phyloP scores from a whole-genome alignment of 2,113 vertebrate genomes.

The Pedetes capensis region DNA sequence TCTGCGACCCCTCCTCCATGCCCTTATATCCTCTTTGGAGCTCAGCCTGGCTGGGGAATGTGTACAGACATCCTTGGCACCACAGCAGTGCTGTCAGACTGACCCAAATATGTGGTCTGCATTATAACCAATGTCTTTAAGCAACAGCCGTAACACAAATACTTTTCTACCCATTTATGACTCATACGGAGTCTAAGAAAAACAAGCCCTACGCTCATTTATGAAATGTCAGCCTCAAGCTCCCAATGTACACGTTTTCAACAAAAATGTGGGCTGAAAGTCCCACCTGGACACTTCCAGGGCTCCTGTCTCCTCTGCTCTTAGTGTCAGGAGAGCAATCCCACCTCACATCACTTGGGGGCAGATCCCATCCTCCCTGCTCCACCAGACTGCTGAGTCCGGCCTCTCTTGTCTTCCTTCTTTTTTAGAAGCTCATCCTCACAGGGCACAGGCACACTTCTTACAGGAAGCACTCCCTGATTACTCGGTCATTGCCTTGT shows the following conservation, averaged over 20 bases:
- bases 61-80: neutral
- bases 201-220: neutral
- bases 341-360: no score
- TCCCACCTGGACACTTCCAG: fast-evolving
- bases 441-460: neutral
- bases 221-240: neutral
- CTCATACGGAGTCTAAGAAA: neutral
- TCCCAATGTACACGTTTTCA: neutral
- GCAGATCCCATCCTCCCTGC: no score
- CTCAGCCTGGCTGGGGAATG: neutral
- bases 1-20: neutral
- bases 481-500: neutral
- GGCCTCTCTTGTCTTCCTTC: fast-evolving
- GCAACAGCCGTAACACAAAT: neutral
- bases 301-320: neutral
- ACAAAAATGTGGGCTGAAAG: neutral
- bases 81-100: neutral
- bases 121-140: neutral
- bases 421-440: neutral
- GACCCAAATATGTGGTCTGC: neutral
- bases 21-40: neutral
- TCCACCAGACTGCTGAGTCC: neutral
- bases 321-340: neutral
- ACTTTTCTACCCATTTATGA: no score
- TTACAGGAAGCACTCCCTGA: neutral